phyloP scores from a whole-genome alignment of 2,797 vertebrate genomes.

The Poeciliopsis gracilis region DNA sequence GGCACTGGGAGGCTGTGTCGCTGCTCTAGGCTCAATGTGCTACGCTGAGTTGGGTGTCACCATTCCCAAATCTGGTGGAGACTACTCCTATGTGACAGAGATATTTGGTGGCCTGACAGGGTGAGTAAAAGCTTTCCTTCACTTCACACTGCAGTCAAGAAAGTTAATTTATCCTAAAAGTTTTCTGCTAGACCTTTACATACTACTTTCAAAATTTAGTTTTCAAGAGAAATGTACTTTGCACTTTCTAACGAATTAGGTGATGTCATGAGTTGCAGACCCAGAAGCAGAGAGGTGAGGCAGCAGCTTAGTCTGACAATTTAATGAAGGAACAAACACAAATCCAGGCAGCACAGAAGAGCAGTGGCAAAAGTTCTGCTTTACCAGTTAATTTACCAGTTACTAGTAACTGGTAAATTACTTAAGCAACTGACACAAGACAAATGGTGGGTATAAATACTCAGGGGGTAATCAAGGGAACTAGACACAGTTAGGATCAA shows the following conservation, averaged over 20 bases:
- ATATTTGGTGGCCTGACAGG: constrained; percentile 95
- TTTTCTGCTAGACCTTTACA: not conserved
- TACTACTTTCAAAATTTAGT: not conserved
- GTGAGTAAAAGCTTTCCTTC: constrained; percentile 78
- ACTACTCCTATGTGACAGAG: constrained; percentile 96
- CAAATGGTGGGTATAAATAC: too few relatives aligned
- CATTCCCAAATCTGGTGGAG: constrained; percentile 96
- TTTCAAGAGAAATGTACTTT: not conserved
- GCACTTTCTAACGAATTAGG: not conserved
- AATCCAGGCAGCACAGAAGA: too few relatives aligned
- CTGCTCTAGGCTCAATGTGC: constrained; percentile 92
- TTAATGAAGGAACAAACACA: too few relatives aligned
- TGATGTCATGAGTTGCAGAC: too few relatives aligned
- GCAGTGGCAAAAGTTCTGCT: too few relatives aligned
- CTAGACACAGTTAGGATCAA: too few relatives aligned
- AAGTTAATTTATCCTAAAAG: not conserved
- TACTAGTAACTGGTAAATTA: too few relatives aligned
- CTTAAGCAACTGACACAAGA: too few relatives aligned
- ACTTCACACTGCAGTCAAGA: not conserved
- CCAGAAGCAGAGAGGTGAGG: too few relatives aligned
- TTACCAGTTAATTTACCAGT: too few relatives aligned
- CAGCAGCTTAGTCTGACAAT: too few relatives aligned
- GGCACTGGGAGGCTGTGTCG: constrained; percentile 90
- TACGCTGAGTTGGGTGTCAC: constrained; percentile 96
- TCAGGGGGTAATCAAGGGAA: too few relatives aligned